Percentiles rank a stretch among this genome's conserved stretches.
Conservation (phyloP, 2,888 invertebrate species). For the Xestia ashworthii region DNA sequence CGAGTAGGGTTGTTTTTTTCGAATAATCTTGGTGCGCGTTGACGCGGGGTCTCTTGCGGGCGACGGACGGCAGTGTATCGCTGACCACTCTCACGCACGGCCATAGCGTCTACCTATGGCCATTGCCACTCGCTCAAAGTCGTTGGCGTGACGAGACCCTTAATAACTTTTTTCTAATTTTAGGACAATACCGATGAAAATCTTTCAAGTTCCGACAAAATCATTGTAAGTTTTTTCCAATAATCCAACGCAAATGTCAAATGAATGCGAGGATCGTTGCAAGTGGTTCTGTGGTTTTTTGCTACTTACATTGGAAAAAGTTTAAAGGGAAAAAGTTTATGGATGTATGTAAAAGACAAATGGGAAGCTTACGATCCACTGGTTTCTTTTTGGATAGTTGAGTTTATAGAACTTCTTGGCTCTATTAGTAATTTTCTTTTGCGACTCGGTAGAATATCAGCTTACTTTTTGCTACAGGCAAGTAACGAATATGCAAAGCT, state of each 20-base stretch:
- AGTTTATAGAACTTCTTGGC: not conserved
- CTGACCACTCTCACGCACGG: too few relatives aligned
- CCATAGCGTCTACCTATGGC: too few relatives aligned
- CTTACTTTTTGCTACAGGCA: not conserved
- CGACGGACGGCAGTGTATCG: too few relatives aligned
- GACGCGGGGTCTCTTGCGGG: too few relatives aligned
- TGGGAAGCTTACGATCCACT: not conserved
- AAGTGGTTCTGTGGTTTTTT: not conserved
- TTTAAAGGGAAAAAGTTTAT: not conserved
- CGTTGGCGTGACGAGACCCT: too few relatives aligned
- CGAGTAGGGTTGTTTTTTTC: too few relatives aligned
- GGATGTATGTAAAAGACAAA: not conserved
- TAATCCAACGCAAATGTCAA: not conserved
- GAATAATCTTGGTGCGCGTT: too few relatives aligned
- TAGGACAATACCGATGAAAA: conserved; percentile 61
- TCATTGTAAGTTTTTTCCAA: conserved; percentile 62
- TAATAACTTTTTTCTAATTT: conserved; percentile 11
- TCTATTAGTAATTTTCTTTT: not conserved
- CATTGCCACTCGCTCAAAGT: too few relatives aligned
- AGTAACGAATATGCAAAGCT: not conserved
- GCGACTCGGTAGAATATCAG: too few relatives aligned
- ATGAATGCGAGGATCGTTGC: not conserved
- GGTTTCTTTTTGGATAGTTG: not conserved
- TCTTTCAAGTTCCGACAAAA: conserved; percentile 45
- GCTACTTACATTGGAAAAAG: not conserved